Evolutionary conservation across 2,888 invertebrate species (phyloP).

Genomic region (Tetranychus truncatus): DNA sequence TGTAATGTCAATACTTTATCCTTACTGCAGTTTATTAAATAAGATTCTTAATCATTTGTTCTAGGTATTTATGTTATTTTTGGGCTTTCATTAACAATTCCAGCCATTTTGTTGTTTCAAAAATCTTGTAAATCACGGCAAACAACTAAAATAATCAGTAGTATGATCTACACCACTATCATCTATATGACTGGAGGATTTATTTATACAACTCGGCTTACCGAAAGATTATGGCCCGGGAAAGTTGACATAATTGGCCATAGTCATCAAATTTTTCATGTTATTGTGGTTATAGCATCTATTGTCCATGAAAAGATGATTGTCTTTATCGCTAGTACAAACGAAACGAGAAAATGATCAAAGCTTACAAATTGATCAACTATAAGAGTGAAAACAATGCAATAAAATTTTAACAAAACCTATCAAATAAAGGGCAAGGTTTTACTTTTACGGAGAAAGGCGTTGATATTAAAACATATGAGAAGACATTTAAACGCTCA

Average conservation of each 20-base stretch:
- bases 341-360: not conserved
- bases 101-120: not conserved
- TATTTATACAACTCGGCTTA: constrained; percentile 84
- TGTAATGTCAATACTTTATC: not conserved
- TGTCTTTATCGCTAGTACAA: not conserved
- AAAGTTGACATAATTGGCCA: constrained; percentile 98
- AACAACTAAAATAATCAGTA: not conserved
- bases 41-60: not conserved
- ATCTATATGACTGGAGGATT: constrained; percentile 59
- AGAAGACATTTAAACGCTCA: no score
- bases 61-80: not conserved
- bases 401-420: no score
- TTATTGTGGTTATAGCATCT: constrained; percentile 88
- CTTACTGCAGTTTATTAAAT: not conserved
- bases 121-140: not conserved
- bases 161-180: not conserved
- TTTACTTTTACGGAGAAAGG: no score
- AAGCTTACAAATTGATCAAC: no score
- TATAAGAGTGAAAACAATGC: no score
- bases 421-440: no score
- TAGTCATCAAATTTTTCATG: constrained; percentile 97
- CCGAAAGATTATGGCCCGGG: constrained; percentile 94
- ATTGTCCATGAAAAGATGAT: constrained; percentile 53
- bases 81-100: not conserved
- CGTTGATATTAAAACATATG: no score